phyloP scores from a whole-genome alignment of 2,113 vertebrate species.

The Chaenocephalus aceratus region DNA sequence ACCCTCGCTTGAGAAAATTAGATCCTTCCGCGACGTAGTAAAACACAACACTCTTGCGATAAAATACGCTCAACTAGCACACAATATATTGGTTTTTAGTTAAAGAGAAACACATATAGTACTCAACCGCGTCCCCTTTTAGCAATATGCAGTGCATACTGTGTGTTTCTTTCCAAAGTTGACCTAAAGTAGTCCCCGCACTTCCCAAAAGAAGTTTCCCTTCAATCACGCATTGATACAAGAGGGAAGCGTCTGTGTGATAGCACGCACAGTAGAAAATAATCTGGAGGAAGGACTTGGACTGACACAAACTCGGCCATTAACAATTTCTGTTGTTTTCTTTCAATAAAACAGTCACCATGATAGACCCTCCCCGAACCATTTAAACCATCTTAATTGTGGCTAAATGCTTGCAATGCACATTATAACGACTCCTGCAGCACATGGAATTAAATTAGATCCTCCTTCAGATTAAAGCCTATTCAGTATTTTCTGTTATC shows the following conservation, averaged over 20 bases:
- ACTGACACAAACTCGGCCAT: slow-evolving; percentile 52
- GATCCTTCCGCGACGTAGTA: slow-evolving; percentile 85
- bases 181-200: slow-evolving; percentile 81
- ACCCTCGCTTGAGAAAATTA: slow-evolving; percentile 81
- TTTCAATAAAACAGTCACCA: slow-evolving; percentile 41
- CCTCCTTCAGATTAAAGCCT: slow-evolving; percentile 21
- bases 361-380: slow-evolving; percentile 10
- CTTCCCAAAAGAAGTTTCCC: slow-evolving; percentile 86
- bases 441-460: slow-evolving; percentile 78
- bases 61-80: not conserved
- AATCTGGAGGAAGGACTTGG: slow-evolving; percentile 66
- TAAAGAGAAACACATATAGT: not conserved
- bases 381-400: slow-evolving; percentile 1
- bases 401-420: slow-evolving; percentile 24
- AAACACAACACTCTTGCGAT: slow-evolving; percentile 45
- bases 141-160: not conserved
- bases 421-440: slow-evolving; percentile 45
- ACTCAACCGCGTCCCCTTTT: not conserved
- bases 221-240: slow-evolving; percentile 83
- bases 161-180: slow-evolving; percentile 50
- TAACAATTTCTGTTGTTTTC: slow-evolving; percentile 53
- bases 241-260: slow-evolving; percentile 78
- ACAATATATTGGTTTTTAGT: not conserved
- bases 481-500: not conserved
- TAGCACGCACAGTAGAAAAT: slow-evolving; percentile 76